Conservation (phyloP, 35 echinoderm and acorn worm species). For the Holothuria glaberrima region DNA sequence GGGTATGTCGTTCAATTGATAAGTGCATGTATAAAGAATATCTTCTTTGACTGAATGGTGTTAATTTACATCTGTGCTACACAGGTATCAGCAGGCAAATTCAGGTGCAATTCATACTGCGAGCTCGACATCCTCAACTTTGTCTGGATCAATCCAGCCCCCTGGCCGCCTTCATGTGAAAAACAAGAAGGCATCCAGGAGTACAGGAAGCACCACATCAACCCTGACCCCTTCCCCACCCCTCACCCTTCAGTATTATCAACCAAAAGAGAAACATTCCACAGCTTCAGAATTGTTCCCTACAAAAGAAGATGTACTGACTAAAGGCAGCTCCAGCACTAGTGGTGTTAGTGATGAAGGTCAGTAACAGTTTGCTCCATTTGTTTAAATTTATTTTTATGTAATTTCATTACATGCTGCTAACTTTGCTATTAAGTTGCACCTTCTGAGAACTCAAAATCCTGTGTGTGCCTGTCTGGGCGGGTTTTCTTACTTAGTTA, state of each 20-base stretch:
- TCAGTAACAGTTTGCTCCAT: slow-evolving; percentile 20
- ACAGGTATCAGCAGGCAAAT: neutral
- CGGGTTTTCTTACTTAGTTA: too few species aligned
- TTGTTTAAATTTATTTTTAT: too few species aligned
- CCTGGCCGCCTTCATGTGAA: slow-evolving; percentile 47
- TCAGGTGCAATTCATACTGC: neutral
- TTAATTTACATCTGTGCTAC: too few species aligned
- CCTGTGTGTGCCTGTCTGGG: too few species aligned
- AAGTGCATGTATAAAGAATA: too few species aligned
- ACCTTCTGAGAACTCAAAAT: too few species aligned
- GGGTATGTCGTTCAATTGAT: too few species aligned
- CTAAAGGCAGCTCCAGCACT: slow-evolving; percentile 71
- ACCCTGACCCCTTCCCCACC: slow-evolving; percentile 84
- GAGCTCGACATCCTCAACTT: slow-evolving; percentile 69
- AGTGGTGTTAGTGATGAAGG: slow-evolving; percentile 98
- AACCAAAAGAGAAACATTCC: slow-evolving; percentile 9
- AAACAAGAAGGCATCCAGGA: slow-evolving; percentile 55
- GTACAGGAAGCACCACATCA: slow-evolving; percentile 77
- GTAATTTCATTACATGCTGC: too few species aligned
- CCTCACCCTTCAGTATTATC: slow-evolving; percentile 60
- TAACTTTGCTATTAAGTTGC: too few species aligned
- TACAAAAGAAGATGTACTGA: slow-evolving; percentile 4
- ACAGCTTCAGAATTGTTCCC: slow-evolving; percentile 21
- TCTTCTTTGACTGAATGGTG: too few species aligned
- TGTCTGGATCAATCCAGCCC: slow-evolving; percentile 70